Evolutionary conservation across 2,797 vertebrate species (phyloP), one percentile per base, ranked within the genome.

Genomic region (Eulemur rubriventer): DNA sequence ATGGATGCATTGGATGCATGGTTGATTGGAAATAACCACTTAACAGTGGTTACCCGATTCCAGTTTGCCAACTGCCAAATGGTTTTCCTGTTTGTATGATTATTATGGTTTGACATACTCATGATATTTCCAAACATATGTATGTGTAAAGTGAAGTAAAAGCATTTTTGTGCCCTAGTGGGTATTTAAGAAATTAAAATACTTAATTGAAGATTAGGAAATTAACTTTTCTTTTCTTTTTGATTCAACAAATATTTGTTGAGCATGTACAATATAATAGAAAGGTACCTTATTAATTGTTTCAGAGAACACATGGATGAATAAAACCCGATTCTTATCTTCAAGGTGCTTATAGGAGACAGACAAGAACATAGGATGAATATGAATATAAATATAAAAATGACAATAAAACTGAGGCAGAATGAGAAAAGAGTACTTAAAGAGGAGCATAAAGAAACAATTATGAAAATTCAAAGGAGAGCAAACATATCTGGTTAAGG

Each of bases 21-120:
- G 95, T 97, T 97, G 97, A 97, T 98, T 97, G 95, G 92, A 98
- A 98, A 98, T 96, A 98, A 97, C 95, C 78, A 80, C 80, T 96
- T 98, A 96, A 89, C 88, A 83, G 93, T 97, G 65, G 82, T 97
- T 97, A 94, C 85, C 92, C 26, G 3, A 93, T 95, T 97, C 61
- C 75, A 94, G 94, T 94, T 91, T 96, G 96, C 96, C 96, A 98
- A 97, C 78, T 96, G 96, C 95, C 86, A 92, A 94, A 97, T 97
- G 63, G 67, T 73, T 83, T 90, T 94, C 48, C 46, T 93, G 46
- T 92, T 96, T 92, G 63, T 88, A 94, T 70, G 55, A 78, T 91
- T 89, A 50, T 86, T 97, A 86, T 61, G 86, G 63, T 73, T 94
- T 85, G 55, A 69, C 28, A 52, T 75, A 87, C 41, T 93, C 63